Conservation (phyloP, 2,113 vertebrate species). For the Pluvianellus socialis region DNA sequence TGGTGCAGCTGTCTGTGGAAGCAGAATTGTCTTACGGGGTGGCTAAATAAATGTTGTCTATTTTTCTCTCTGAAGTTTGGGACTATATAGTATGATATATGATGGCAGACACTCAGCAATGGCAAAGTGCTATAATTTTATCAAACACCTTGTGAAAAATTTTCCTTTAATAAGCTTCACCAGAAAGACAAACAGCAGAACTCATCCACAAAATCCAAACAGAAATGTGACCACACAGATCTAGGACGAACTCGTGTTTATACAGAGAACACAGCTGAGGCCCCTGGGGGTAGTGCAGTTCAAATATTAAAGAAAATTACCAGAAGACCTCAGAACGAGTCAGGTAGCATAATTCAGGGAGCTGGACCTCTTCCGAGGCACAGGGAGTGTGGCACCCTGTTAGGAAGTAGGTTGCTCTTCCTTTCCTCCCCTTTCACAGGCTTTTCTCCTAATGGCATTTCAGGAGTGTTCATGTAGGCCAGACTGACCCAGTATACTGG, state of each 20-base stretch:
- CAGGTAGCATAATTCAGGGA: not conserved
- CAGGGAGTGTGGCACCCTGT: not conserved
- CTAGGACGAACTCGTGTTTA: rapidly evolving
- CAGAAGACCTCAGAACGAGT: not conserved
- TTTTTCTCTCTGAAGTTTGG: slow-evolving; percentile 8
- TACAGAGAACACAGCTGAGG: not conserved
- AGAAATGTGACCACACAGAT: rapidly evolving
- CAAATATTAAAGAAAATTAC: not conserved
- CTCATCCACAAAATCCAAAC: not conserved
- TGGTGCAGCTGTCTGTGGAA: not conserved
- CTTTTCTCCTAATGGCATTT: not conserved
- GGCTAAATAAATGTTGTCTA: slow-evolving; percentile 2
- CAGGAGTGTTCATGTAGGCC: not conserved
- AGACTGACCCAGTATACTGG: not conserved
- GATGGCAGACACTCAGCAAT: not conserved
- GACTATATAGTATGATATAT: not conserved
- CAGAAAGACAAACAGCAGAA: not conserved
- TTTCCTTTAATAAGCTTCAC: not conserved
- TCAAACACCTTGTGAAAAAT: not conserved
- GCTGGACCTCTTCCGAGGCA: not conserved
- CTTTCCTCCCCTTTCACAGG: not conserved
- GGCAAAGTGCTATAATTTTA: not conserved
- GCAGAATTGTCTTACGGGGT: not conserved
- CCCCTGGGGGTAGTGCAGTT: not conserved
- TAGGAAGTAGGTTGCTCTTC: not conserved